phyloP scores from a whole-genome alignment of 2,797 vertebrate species.

The Macropus fuliginosus region DNA sequence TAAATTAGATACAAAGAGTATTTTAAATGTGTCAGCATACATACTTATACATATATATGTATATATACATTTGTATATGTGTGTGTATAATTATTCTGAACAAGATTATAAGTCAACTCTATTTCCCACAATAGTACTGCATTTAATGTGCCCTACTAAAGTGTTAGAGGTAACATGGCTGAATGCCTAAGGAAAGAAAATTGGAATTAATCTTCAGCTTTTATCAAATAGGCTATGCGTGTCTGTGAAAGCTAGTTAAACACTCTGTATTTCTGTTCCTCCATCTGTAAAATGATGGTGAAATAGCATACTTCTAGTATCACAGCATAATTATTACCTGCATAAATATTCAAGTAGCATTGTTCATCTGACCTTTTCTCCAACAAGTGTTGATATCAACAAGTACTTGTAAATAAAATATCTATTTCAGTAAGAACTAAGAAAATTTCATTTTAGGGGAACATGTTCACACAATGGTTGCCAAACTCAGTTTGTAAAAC shows the following conservation, averaged over 20 bases:
- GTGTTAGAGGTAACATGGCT: background rate
- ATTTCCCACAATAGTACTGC: background rate
- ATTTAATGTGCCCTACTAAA: background rate
- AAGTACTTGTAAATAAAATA: background rate
- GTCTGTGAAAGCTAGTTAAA: background rate
- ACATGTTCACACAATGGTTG: background rate
- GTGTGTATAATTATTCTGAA: background rate
- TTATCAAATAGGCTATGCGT: background rate
- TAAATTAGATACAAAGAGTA: background rate
- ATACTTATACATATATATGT: background rate
- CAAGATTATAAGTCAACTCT: background rate
- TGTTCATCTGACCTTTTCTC: too few species aligned
- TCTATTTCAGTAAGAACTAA: background rate
- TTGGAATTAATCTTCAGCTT: background rate
- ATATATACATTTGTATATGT: too few species aligned
- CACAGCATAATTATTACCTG: background rate
- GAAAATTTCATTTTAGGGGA: background rate
- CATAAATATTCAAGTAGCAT: background rate
- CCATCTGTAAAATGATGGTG: background rate
- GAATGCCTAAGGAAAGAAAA: background rate
- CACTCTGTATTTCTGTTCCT: background rate
- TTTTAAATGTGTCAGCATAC: background rate
- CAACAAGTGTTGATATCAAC: background rate
- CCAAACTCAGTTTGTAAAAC: background rate
- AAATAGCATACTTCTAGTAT: background rate